Percentiles rank a stretch among this genome's conserved stretches.
Conservation (phyloP, 2,888 invertebrate species). For the Phasia obesa region DNA sequence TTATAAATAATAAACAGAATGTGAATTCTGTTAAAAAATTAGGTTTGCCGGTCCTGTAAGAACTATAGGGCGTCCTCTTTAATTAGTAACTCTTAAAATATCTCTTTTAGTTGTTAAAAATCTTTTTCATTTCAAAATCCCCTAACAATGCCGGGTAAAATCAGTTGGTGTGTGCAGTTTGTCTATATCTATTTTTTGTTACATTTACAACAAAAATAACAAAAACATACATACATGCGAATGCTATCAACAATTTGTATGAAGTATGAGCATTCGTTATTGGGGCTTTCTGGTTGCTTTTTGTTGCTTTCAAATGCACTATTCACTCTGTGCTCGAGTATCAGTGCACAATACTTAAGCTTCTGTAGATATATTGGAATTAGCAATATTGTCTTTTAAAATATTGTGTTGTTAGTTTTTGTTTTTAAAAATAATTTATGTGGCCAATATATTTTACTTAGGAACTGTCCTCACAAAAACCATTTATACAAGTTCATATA, state of each 20-base stretch:
- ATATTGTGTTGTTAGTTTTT: constrained; percentile 45
- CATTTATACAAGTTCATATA: constrained; percentile 1
- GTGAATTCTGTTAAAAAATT: too few species aligned
- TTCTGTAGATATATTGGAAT: constrained; percentile 38
- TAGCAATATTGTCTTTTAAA: constrained; percentile 60
- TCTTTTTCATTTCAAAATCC: too few species aligned
- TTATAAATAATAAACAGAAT: too few species aligned
- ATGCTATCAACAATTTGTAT: background rate
- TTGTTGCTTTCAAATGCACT: background rate
- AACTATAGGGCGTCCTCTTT: too few species aligned
- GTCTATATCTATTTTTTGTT: background rate
- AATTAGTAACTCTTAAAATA: too few species aligned
- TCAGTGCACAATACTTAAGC: constrained; percentile 45
- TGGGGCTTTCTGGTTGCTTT: background rate
- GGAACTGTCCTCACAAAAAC: constrained; percentile 9
- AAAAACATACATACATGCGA: background rate
- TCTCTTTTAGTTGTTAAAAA: too few species aligned
- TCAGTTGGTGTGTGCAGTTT: too few species aligned
- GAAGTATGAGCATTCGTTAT: background rate
- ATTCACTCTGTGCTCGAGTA: constrained; percentile 4
- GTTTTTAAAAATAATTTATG: constrained; percentile 45
- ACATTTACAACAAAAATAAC: background rate
- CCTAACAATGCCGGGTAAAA: background rate
- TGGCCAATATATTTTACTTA: constrained; percentile 50
- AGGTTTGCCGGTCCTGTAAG: too few species aligned